Percentiles rank a stretch among this genome's conserved stretches.
Conservation (phyloP, 2,797 vertebrate genomes). For the Spinibarbus caldwelli region DNA sequence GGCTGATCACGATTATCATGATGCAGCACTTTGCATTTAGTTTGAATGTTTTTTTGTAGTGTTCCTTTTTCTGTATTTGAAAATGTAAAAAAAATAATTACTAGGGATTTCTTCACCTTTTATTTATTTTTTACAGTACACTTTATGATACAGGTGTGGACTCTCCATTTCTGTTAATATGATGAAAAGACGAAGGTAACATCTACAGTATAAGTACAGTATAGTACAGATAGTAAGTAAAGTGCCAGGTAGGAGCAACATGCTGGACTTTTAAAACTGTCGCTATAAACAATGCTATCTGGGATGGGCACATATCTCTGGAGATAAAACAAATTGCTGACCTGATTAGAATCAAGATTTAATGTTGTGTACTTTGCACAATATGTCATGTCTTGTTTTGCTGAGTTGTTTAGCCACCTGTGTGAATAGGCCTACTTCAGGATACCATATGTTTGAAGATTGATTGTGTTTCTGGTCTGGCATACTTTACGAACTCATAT, state of each 20-base stretch:
- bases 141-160: background rate
- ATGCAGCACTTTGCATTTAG: constrained; percentile 11
- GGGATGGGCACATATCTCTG: background rate
- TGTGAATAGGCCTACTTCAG: background rate
- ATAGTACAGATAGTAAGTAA: background rate
- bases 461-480: background rate
- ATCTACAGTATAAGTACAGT: too few species aligned
- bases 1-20: constrained; percentile 10
- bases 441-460: background rate
- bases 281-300: background rate
- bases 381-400: background rate
- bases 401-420: background rate
- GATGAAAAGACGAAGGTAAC: background rate
- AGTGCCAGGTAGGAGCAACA: background rate
- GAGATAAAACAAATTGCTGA: background rate
- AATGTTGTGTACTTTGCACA: background rate
- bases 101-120: background rate
- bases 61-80: background rate
- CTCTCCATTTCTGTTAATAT: background rate
- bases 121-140: background rate
- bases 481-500: background rate
- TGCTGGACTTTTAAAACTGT: background rate
- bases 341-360: background rate
- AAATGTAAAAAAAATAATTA: background rate
- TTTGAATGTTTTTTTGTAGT: constrained; percentile 17